Percentiles rank a stretch among this genome's conserved stretches.
Conservation (phyloP, 2,888 invertebrate species). For the Napeogenes inachia region DNA sequence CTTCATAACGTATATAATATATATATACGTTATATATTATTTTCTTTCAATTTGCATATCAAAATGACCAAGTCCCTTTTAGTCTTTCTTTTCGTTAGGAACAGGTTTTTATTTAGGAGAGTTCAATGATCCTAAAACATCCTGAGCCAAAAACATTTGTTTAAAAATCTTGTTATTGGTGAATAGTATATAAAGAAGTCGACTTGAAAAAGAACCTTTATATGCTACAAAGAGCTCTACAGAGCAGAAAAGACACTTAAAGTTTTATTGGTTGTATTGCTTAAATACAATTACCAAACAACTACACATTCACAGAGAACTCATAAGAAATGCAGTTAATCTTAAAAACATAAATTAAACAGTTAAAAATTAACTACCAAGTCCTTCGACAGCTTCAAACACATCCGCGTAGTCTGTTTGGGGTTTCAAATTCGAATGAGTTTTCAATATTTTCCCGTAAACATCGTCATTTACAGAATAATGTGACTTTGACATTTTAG, state of each 20-base stretch:
- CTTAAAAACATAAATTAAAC: conserved; percentile 4
- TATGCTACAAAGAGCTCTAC: conserved; percentile 20
- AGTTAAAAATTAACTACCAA: conserved; percentile 48
- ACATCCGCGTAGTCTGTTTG: conserved; percentile 62
- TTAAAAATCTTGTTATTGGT: background rate
- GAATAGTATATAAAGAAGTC: conserved; percentile 22
- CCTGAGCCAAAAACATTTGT: conserved; percentile 3
- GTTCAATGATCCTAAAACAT: conserved; percentile 56
- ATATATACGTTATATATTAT: background rate
- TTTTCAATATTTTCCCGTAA: conserved; percentile 68
- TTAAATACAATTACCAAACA: conserved; percentile 13
- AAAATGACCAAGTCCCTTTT: conserved; percentile 26
- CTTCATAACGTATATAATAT: no score
- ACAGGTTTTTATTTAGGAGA: conserved; percentile 62
- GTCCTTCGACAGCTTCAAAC: conserved; percentile 63
- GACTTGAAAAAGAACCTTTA: conserved; percentile 27
- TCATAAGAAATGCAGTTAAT: conserved; percentile 2
- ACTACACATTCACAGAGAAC: background rate
- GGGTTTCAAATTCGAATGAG: conserved; percentile 45
- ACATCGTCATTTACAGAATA: conserved; percentile 70
- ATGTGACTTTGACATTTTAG: conserved; percentile 52
- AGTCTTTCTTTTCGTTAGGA: conserved; percentile 47
- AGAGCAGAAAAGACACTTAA: conserved; percentile 23
- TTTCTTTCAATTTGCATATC: conserved; percentile 28
- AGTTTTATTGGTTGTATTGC: conserved; percentile 21